Evolutionary conservation across 1,140 invertebrate species (phyloP), one percentile per base, ranked within the genome.

Genomic region (Pentalonia nigronervosa): DNA sequence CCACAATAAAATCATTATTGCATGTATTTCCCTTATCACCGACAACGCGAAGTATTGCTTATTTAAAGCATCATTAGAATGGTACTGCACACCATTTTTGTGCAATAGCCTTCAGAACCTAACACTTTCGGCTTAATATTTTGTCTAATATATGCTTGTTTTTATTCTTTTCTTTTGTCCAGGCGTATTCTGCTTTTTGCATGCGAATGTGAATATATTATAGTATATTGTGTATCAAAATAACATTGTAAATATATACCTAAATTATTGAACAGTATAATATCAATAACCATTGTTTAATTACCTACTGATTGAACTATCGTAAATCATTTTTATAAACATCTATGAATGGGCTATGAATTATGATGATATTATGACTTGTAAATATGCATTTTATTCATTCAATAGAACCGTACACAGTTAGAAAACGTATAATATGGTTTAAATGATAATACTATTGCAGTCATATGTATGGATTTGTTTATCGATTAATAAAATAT

Each of bases 111-210:
- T 67, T 14, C 30, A 14, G 60, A 30, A 67, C 60, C 30, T n/a
- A 76, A 76, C 60, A n/a, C 30, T 67, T 11, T 30, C 30, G 30
- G 60, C 60, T 76, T 76, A 17, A 76, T 76, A 17, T 76, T 76
- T 76, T 76, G 30, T 34, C 60, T 76, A 76, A 76, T 76, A n/a
- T n/a, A 67, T 76, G 60, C n/a, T 76, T 76, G n/a, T 76, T 76
- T 76, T 76, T 76, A 34, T 87, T n/a, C 48, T 47, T 6, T 87
- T 47, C 1, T n/a, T 88, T 88, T 48, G 17, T 47, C 30, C 30
- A 67, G 6, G 53, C n/a, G n/a, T 90, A 90, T 67, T 90, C n/a
- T n/a, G 88, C 48, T 89, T 56, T n/a, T 56, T 56, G 88, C 88
- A 89, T 89, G 88, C 7, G 9, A 56, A 56, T 34, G 50, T 89